Base-by-base conservation (phyloP, 2,888 invertebrate genomes). In the Sinhomidia bicolor region DNA sequence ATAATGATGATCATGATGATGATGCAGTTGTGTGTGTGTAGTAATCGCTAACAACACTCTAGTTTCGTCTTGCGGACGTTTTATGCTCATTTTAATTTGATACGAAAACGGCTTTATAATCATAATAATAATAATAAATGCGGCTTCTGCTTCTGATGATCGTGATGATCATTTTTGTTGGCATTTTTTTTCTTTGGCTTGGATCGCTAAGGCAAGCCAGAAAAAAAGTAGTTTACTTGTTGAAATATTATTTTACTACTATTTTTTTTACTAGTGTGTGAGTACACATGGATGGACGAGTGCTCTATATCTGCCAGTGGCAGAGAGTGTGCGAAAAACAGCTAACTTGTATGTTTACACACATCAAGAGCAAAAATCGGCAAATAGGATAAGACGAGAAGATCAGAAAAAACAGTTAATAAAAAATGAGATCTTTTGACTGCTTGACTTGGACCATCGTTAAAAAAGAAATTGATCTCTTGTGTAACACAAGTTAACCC, bases 41-140 rank as follows among this genome's bases (percentile, higher is more conserved):
- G 1, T 76, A 32, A 79, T 79, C 79, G n/a, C 54, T 29, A 78
- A 79, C 32, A 79, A 79, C 79, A 79, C 57, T 79, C 36, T 62
- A 60, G 57, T 79, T 79, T 79, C 62, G 62, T 44, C 62, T 62
- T n/a, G n/a, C 60, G 41, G 62, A 44, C 80, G 80, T 80, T 36
- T 60, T 12, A 60, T 17, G 17, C 32, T 62, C 14, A 41, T 62
- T 76, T 76, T 29, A n/a, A 51, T 76, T 26, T 54, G 54, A 76
- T 76, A 76, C 20, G 76, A 76, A 10, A 47, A 26, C 51, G n/a
- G 26, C 23, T 74, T 26, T 41, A 17, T 29, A 29, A 29, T 14
- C n/a, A n/a, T n/a, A n/a, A n/a, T n/a, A n/a, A n/a, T n/a, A n/a
- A n/a, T n/a, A n/a, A n/a, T n/a, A 62, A 62, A 62, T 62, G 29